These are phyloP conservation scores for Alloplasta piceator DNA, from an alignment of 2,888 invertebrate species.

Conservation along the genomic window DNA sequence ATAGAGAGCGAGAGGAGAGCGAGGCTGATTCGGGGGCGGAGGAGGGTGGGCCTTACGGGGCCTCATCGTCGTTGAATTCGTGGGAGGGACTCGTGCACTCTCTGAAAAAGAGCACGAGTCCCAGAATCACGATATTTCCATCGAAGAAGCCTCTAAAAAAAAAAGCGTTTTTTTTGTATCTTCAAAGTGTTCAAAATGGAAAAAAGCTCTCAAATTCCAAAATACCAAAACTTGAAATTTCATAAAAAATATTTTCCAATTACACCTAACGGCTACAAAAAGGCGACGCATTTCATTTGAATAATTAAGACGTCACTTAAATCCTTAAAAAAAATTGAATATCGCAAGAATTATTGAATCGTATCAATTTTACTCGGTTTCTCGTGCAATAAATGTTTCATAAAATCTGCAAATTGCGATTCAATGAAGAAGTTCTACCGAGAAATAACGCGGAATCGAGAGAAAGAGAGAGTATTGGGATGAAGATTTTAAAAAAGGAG, in stretches of 20 bases:
- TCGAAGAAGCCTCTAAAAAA: slow-evolving; percentile 6
- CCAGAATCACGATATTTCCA: slow-evolving; percentile 22
- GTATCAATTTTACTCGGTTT: slow-evolving; percentile 45
- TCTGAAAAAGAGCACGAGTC: slow-evolving; percentile 32
- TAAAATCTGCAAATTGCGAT: slow-evolving; percentile 31
- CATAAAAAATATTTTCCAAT: background rate
- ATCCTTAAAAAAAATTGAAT: slow-evolving; percentile 23
- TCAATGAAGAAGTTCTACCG: slow-evolving; percentile 35
- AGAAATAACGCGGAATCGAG: slow-evolving; percentile 40
- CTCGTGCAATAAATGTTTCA: slow-evolving; percentile 43
- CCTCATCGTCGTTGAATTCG: slow-evolving; percentile 62
- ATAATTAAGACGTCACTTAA: background rate
- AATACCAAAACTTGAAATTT: background rate
- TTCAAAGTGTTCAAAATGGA: no score
- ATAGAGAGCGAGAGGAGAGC: slow-evolving; percentile 65
- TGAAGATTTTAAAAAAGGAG: background rate
- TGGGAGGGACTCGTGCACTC: slow-evolving; percentile 71
- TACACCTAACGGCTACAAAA: background rate
- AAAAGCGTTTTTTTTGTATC: background rate
- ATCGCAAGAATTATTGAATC: slow-evolving; percentile 40
- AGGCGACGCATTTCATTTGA: background rate
- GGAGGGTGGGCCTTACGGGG: slow-evolving; percentile 19
- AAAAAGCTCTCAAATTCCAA: background rate
- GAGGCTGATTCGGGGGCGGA: slow-evolving; percentile 60
- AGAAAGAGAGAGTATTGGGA: slow-evolving; percentile 25